Evolutionary conservation across 2,888 invertebrate genomes (phyloP).

Genomic region (Ornithoptera priamus): DNA sequence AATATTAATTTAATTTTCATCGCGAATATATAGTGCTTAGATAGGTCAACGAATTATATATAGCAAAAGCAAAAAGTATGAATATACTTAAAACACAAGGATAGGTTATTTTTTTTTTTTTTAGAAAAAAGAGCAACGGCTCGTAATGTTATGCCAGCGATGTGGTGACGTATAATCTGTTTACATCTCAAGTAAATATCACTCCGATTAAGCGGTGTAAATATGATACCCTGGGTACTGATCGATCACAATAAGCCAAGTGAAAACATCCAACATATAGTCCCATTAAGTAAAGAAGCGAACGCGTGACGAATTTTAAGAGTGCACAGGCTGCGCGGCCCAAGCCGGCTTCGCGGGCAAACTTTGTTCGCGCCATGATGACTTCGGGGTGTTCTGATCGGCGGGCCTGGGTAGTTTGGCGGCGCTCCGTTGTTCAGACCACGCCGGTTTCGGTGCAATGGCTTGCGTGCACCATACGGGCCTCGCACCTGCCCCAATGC

Average conservation of each 20-base stretch:
- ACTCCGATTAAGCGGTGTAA: background rate
- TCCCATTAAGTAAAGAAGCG: constrained; percentile 6
- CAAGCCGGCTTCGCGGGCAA: constrained; percentile 7
- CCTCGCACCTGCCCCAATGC: background rate
- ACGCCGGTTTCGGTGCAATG: constrained; percentile 16
- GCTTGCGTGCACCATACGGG: constrained; percentile 10
- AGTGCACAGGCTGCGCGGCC: constrained; percentile 12
- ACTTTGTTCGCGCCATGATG: constrained; percentile 1
- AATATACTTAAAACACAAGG: background rate
- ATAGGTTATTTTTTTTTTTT: background rate
- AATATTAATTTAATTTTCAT: no score
- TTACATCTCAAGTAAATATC: background rate
- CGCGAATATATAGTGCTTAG: background rate
- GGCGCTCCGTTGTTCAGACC: constrained; percentile 6
- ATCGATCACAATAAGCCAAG: constrained; percentile 14
- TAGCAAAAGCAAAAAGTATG: background rate
- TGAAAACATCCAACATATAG: constrained; percentile 24
- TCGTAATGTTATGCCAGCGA: background rate
- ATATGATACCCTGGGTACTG: background rate
- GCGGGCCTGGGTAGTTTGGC: background rate
- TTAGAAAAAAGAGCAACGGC: background rate
- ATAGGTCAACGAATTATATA: background rate
- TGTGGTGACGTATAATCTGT: background rate
- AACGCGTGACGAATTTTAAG: constrained; percentile 9
- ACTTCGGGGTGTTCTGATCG: background rate